phyloP scores from a whole-genome alignment of 30 jellyfish, hydroid and myxozoan species.

The Hydractinia symbiolongicarpus region DNA sequence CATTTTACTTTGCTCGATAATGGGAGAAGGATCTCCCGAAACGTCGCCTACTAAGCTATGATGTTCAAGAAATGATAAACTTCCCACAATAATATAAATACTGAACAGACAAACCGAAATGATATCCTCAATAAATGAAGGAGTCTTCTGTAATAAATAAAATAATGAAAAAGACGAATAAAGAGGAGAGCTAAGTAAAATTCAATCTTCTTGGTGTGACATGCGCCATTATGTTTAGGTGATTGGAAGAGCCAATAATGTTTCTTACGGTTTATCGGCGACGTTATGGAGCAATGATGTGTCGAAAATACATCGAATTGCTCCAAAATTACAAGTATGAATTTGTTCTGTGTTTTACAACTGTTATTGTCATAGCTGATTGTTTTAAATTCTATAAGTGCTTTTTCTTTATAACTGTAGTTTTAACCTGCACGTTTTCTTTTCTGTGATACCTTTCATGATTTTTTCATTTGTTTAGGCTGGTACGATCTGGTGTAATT shows the following conservation, averaged over 20 bases:
- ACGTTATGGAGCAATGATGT: conserved; percentile 74
- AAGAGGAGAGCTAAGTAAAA: too few relatives aligned
- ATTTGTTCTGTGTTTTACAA: background rate
- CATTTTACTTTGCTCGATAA: too few relatives aligned
- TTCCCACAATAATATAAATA: too few relatives aligned
- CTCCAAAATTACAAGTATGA: conserved; percentile 72
- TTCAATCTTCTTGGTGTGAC: too few relatives aligned
- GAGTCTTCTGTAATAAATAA: too few relatives aligned
- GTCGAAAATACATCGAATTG: conserved; percentile 66
- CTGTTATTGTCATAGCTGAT: background rate
- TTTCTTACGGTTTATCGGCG: conserved; percentile 80
- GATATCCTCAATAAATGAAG: too few relatives aligned
- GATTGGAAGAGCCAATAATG: conserved; percentile 67
- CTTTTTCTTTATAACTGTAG: background rate
- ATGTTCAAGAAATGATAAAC: too few relatives aligned
- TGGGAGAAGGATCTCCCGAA: too few relatives aligned
- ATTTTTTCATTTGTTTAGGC: conserved; percentile 35
- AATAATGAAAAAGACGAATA: too few relatives aligned
- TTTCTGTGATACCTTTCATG: background rate
- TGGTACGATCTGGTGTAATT: conserved; percentile 89
- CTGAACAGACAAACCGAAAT: too few relatives aligned
- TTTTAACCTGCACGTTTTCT: background rate
- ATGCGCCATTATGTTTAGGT: conserved; percentile 25
- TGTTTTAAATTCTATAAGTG: background rate
- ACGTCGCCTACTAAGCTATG: too few relatives aligned